phyloP scores from a whole-genome alignment of 2,113 vertebrate genomes.

The Leptosomus discolor region DNA sequence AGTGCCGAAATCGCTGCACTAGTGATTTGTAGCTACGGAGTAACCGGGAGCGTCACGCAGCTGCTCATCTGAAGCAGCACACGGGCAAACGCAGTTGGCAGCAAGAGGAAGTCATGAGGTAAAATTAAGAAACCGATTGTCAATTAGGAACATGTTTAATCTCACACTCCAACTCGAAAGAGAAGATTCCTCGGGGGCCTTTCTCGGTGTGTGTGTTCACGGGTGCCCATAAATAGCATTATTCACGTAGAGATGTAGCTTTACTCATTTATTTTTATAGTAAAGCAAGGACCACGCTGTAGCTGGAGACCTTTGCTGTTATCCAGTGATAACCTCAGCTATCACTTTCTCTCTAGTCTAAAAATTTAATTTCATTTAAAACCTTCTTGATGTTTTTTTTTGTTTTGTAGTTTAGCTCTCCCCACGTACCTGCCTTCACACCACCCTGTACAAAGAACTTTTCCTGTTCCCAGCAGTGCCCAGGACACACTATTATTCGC shows the following conservation, averaged over 20 bases:
- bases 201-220: not conserved
- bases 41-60: fast-evolving
- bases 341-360: not conserved
- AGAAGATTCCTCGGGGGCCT: not conserved
- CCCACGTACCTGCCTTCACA: not conserved
- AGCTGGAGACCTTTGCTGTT: not conserved
- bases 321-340: too few relatives aligned
- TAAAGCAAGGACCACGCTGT: not conserved
- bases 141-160: not conserved
- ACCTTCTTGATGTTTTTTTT: not conserved
- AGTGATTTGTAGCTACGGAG: not conserved
- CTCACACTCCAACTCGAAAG: not conserved
- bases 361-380: not conserved
- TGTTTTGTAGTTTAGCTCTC: not conserved
- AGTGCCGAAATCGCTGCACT: not conserved
- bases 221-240: fast-evolving
- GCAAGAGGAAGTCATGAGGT: not conserved
- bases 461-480: not conserved
- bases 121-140: not conserved
- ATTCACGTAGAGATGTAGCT: not conserved
- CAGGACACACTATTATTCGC: too few relatives aligned
- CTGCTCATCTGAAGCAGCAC: not conserved
- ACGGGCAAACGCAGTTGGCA: not conserved
- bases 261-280: too few relatives aligned
- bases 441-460: not conserved